Evolutionary conservation across 1,140 invertebrate genomes (phyloP), one percentile per base, ranked within the genome.

Genomic region (Drosophila athabasca): DNA sequence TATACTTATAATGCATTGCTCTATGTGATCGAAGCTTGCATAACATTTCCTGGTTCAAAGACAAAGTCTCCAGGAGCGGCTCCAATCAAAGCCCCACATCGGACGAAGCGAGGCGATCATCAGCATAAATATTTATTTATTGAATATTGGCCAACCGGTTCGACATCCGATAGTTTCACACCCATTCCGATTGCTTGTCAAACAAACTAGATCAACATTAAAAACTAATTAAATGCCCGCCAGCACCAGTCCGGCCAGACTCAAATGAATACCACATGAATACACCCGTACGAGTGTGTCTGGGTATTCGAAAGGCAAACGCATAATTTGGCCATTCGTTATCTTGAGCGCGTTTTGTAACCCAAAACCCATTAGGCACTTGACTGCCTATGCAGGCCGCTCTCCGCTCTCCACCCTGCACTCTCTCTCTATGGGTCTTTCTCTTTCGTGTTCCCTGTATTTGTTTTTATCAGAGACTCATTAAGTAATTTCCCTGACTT

Each of bases 331-430:
- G 64, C 71, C 65, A 77, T 84, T 87, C 78, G 78, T 85, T 87
- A 87, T 85, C 82, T 81, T 50, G 78, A 70, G 68, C 65, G 62
- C 77, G 81, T 87, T 87, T 83, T 87, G 82, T 87, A 87, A 87
- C 79, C 75, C 75, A 69, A 87, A 87, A 87, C 83, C 83, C 83
- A 87, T 88, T 88, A 87, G 83, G 66, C 82, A 83, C 82, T 87
- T 87, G 82, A 87, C 51, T 44, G 49, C 46, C 46, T 35, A 19
- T 19, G 49, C 49, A 62, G 61, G 68, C 29, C 67, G 62, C 58
- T 72, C 57, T 41, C 61, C 55, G 4, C 31, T 6, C 15, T 43
- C 11, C 31, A 31, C 31, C 43, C 8, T 24, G 0, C 24, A 24
- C 24, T 76, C 57, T 41, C 41, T 57, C 13, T 17, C 60, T 53